Evolutionary conservation across 2,113 vertebrate genomes (phyloP).

Genomic region (Suricata suricatta): DNA sequence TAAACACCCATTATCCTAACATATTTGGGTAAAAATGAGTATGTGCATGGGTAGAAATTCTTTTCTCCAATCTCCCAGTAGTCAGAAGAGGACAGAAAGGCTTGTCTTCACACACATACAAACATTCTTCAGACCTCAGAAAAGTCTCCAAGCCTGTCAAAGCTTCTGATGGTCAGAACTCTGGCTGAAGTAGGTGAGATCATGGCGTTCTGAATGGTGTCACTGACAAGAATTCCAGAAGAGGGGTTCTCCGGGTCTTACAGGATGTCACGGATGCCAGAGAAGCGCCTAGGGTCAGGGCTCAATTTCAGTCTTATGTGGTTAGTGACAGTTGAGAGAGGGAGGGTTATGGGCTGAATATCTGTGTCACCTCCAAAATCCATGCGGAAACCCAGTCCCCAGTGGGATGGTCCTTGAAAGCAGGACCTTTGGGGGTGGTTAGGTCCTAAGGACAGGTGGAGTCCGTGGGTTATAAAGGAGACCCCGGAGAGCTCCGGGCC

Average conservation of each 20-base stretch:
- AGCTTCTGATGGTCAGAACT: not conserved
- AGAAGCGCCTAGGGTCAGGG: not conserved
- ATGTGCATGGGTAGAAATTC: not conserved
- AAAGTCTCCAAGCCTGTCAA: not conserved
- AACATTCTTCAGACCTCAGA: not conserved
- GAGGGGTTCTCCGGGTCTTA: not conserved
- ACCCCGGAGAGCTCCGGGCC: not conserved
- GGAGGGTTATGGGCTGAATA: not conserved
- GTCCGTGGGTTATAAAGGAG: not conserved
- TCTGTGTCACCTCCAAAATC: not conserved
- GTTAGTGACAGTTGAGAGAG: not conserved
- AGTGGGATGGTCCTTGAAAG: not conserved
- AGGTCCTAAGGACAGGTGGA: too few species aligned
- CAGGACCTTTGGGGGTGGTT: not conserved
- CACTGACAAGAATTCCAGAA: not conserved
- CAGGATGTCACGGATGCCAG: fast-evolving
- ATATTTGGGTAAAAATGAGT: not conserved
- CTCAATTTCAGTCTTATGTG: not conserved
- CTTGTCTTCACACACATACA: too few species aligned
- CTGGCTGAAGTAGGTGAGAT: not conserved
- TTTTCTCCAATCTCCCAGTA: not conserved
- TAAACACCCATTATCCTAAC: not conserved
- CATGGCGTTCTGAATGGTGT: not conserved
- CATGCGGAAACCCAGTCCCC: not conserved
- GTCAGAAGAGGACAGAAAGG: not conserved